Conservation (phyloP, 2,797 vertebrate species). For the Dipus sagitta region DNA sequence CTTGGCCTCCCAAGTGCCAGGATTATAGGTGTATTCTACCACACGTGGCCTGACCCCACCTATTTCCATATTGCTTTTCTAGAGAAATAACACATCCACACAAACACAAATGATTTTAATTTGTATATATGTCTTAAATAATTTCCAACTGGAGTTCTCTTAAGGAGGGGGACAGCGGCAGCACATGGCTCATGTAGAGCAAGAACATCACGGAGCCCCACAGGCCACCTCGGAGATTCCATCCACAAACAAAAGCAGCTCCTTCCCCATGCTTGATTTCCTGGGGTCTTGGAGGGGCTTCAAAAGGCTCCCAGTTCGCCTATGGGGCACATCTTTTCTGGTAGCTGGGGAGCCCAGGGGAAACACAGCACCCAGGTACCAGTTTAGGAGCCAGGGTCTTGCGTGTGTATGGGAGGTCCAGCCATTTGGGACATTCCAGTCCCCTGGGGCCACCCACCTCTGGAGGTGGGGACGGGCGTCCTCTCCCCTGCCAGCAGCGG, state of each 20-base stretch:
- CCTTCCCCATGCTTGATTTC: constrained; percentile 47
- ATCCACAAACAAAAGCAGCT: not conserved
- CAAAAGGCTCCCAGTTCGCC: not conserved
- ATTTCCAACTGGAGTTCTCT: not conserved
- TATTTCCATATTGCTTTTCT: not conserved
- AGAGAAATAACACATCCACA: not conserved
- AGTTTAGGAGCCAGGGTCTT: not conserved
- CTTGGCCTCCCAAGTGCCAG: not conserved
- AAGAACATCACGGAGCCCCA: too few species aligned
- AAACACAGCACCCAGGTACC: not conserved
- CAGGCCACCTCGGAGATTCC: too few species aligned
- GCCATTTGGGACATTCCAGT: not conserved
- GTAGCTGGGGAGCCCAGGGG: not conserved
- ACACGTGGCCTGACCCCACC: too few species aligned
- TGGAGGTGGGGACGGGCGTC: fast-evolving
- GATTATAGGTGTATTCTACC: not conserved
- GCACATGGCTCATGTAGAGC: too few species aligned
- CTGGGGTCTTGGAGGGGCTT: not conserved
- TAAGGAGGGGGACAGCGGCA: not conserved
- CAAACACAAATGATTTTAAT: not conserved
- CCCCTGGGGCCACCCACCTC: not conserved
- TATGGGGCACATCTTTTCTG: not conserved
- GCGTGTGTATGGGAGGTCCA: not conserved
- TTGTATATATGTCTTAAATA: not conserved
- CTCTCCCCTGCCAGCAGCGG: not conserved